Evolutionary conservation across 2,797 vertebrate genomes (phyloP).

Genomic region (Capromys pilorides): DNA sequence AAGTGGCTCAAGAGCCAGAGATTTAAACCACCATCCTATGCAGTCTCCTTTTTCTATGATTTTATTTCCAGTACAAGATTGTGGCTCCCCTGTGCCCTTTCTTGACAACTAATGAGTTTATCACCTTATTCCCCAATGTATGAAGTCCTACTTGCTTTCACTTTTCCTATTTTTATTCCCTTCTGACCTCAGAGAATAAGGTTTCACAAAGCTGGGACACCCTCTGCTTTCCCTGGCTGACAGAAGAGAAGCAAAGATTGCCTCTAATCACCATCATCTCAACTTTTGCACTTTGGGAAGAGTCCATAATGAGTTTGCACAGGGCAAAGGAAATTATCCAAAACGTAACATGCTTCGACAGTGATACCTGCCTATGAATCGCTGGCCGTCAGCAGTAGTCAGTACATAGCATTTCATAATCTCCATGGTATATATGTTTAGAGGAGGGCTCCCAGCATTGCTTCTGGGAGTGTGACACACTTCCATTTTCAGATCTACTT

Average conservation of each 20-base stretch:
- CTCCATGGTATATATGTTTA: not conserved
- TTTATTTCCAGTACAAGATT: not conserved
- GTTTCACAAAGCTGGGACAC: not conserved
- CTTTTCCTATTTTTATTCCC: slow-evolving; percentile 61
- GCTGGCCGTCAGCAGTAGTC: slow-evolving; percentile 36
- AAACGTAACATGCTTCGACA: slow-evolving; percentile 21
- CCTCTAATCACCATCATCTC: not conserved
- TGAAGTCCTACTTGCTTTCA: slow-evolving; percentile 13
- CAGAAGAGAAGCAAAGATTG: not conserved
- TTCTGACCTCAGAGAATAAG: slow-evolving; percentile 26
- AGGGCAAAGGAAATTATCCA: slow-evolving; percentile 58
- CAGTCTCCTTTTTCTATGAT: not conserved
- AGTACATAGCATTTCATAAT: slow-evolving; percentile 35
- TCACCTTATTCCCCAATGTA: not conserved
- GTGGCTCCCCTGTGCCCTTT: not conserved
- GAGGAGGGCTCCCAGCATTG: not conserved
- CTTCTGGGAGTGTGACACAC: not conserved
- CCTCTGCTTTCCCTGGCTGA: slow-evolving; percentile 12
- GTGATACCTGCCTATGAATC: slow-evolving; percentile 38
- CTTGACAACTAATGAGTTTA: slow-evolving; percentile 37
- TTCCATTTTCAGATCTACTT: slow-evolving; percentile 44
- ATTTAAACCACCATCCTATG: not conserved
- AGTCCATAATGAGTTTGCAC: slow-evolving; percentile 52
- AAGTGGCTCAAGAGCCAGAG: not conserved
- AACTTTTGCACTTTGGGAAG: slow-evolving; percentile 34